These are phyloP conservation scores for Actinia tenebrosa DNA, from an alignment of 64 coral and sea anemone species.

Conservation along the genomic window DNA sequence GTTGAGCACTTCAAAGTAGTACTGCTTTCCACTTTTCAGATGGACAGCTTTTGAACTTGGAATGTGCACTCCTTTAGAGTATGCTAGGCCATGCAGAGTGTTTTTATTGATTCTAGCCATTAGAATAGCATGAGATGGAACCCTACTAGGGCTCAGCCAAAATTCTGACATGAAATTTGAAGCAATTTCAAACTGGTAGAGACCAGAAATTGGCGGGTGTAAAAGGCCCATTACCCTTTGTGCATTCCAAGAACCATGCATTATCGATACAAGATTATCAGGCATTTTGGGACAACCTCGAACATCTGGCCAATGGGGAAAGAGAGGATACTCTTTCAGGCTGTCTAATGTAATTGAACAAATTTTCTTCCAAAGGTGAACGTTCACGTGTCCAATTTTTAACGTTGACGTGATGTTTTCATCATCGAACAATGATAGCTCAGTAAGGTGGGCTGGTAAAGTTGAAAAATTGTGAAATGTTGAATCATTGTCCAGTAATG, in stretches of 20 bases:
- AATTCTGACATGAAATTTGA: constrained; percentile 22
- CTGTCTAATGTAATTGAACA: constrained; percentile 33
- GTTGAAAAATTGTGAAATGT: too few species aligned
- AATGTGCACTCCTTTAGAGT: not conserved
- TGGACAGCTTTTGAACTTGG: constrained; percentile 19
- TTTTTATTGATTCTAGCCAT: constrained; percentile 32
- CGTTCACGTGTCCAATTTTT: constrained; percentile 24
- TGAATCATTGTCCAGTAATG: too few species aligned
- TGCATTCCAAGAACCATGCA: constrained; percentile 17
- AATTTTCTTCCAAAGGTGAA: constrained; percentile 31
- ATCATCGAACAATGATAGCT: too few species aligned
- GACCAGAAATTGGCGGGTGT: constrained; percentile 23
- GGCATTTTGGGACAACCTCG: constrained; percentile 14
- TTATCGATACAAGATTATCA: constrained; percentile 36
- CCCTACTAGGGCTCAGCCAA: constrained; percentile 22
- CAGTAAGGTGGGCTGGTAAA: too few species aligned
- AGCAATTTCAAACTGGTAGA: constrained; percentile 26
- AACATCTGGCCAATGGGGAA: constrained; percentile 18
- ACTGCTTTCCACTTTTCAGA: constrained; percentile 8
- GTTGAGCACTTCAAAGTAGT: constrained; percentile 52
- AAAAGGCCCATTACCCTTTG: constrained; percentile 45
- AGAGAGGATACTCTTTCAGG: constrained; percentile 33
- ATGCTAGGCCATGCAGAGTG: not conserved
- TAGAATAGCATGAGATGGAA: not conserved
- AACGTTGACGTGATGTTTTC: not conserved